Conservation (phyloP, 2,888 invertebrate genomes). For the Cancer borealis region DNA sequence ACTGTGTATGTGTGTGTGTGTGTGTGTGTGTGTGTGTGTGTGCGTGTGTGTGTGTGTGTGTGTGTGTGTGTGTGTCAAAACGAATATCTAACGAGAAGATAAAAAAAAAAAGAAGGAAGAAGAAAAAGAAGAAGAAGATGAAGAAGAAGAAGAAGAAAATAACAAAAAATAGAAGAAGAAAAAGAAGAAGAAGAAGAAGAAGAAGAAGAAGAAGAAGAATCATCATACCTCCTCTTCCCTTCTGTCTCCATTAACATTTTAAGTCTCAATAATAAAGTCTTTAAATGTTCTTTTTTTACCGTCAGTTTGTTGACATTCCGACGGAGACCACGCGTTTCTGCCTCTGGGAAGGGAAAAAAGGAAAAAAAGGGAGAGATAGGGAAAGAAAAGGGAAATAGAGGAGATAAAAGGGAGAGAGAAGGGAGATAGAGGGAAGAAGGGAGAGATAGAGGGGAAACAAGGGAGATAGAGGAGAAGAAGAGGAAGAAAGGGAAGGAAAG, state of each 20-base stretch:
- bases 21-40: slow-evolving; percentile 33
- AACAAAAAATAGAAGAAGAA: not conserved
- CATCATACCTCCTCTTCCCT: not conserved
- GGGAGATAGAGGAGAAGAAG: not conserved
- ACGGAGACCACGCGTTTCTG: not conserved
- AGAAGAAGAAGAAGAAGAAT: not conserved
- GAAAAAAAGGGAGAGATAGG: not conserved
- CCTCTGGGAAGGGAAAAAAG: not conserved
- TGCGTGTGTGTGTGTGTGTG: slow-evolving; percentile 42
- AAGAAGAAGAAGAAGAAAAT: not conserved
- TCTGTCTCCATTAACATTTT: not conserved
- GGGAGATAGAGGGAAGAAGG: not conserved
- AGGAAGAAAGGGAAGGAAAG: no score
- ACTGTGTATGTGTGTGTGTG: no score
- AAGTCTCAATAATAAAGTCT: not conserved
- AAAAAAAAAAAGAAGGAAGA: not conserved
- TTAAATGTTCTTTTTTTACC: not conserved
- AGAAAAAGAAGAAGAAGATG: not conserved
- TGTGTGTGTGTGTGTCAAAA: no score
- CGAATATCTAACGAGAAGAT: not conserved
- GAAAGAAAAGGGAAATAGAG: no score
- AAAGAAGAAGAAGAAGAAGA: not conserved
- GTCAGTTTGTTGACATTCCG: not conserved
- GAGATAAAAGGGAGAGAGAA: not conserved
- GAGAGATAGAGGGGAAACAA: not conserved